Evolutionary conservation across 2,113 vertebrate species (phyloP).

Genomic region (Ardeotis arabs): DNA sequence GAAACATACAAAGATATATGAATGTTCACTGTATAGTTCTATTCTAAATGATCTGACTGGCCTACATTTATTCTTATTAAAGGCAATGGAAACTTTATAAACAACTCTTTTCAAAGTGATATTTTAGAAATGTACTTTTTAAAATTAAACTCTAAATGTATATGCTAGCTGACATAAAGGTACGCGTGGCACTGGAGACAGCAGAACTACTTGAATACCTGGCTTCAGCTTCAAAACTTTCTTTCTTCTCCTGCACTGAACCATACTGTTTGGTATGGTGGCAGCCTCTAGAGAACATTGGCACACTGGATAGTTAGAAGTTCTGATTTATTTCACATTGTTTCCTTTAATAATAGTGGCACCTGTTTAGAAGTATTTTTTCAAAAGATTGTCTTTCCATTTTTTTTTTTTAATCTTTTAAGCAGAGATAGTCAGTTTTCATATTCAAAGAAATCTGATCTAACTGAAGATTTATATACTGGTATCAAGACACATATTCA

Average conservation of each 20-base stretch:
- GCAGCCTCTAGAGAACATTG: not conserved
- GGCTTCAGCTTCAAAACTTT: not conserved
- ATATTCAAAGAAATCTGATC: not conserved
- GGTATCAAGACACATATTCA: not conserved
- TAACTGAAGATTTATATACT: not conserved
- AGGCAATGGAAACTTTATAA: not conserved
- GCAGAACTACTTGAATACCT: not conserved
- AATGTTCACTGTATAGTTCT: not conserved
- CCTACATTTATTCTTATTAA: not conserved
- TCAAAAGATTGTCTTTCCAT: not conserved
- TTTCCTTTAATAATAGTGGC: not conserved
- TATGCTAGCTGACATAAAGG: not conserved
- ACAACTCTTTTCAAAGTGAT: not conserved
- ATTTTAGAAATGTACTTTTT: not conserved
- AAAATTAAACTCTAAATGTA: not conserved
- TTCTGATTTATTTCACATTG: not conserved
- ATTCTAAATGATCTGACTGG: not conserved
- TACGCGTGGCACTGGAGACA: not conserved
- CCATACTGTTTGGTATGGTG: not conserved
- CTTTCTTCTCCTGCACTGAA: not conserved
- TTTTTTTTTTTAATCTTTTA: not conserved
- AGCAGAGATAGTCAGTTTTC: not conserved
- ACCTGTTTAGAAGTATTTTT: not conserved
- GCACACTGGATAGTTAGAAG: not conserved
- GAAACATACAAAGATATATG: not conserved